Evolutionary conservation across 2,113 vertebrate species (phyloP).

Genomic region (Myotis davidii): DNA sequence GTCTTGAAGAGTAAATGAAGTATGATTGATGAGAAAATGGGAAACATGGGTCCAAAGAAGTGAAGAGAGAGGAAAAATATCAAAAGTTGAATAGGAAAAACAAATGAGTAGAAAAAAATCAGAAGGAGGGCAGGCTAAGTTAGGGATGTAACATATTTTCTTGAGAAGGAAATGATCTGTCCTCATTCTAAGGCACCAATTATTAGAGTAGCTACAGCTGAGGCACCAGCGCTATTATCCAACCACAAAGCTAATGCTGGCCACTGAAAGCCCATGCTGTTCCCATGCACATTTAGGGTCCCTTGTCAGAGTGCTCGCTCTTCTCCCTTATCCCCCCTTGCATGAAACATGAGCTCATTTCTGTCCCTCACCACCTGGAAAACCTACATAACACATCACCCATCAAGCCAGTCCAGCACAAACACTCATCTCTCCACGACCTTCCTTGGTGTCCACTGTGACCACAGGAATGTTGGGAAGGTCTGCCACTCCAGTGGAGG

Average conservation of each 20-base stretch:
- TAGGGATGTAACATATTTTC: background rate
- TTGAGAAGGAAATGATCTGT: background rate
- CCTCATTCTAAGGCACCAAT: background rate
- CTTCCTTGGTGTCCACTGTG: background rate
- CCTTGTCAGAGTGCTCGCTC: background rate
- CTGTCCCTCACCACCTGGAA: background rate
- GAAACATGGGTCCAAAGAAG: background rate
- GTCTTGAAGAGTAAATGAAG: background rate
- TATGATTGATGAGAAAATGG: background rate
- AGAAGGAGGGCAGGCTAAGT: background rate
- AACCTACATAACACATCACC: background rate
- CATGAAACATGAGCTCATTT: background rate
- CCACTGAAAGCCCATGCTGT: background rate
- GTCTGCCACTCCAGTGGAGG: background rate
- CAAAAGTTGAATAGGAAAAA: background rate
- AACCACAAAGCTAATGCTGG: background rate
- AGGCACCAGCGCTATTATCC: background rate
- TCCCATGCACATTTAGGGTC: fast-evolving
- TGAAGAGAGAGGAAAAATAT: background rate
- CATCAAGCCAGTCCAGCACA: background rate
- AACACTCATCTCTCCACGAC: background rate
- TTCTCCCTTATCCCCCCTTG: background rate
- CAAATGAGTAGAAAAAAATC: background rate
- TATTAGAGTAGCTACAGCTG: background rate
- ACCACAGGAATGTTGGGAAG: background rate